These are phyloP conservation scores for Stenodera caucasica DNA, from an alignment of 2,888 invertebrate species.

Conservation along the genomic window DNA sequence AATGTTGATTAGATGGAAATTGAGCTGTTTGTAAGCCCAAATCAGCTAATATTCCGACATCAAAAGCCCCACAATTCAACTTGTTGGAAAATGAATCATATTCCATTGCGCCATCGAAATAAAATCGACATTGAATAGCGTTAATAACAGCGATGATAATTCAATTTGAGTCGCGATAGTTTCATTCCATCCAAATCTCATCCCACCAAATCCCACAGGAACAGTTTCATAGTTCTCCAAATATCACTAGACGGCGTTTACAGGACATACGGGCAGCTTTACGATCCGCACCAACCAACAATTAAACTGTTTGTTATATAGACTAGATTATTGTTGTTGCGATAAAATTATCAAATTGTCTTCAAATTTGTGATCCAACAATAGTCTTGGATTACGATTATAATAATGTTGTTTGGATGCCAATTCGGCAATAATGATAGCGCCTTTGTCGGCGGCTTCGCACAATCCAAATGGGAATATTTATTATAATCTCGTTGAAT, in stretches of 20 bases:
- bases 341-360: background rate
- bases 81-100: too few relatives aligned
- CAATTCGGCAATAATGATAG: background rate
- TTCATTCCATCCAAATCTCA: slow-evolving; percentile 31
- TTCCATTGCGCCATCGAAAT: too few relatives aligned
- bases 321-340: background rate
- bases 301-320: too few relatives aligned
- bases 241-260: slow-evolving; percentile 33
- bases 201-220: slow-evolving; percentile 32
- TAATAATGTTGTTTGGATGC: background rate
- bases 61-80: too few relatives aligned
- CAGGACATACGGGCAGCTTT: slow-evolving; percentile 32
- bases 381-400: background rate
- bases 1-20: slow-evolving; percentile 43
- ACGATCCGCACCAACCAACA: slow-evolving; percentile 29
- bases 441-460: background rate
- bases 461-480: too few relatives aligned
- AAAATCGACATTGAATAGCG: too few relatives aligned
- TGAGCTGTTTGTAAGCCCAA: slow-evolving; percentile 41
- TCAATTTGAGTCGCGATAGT: slow-evolving; percentile 31
- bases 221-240: slow-evolving; percentile 32
- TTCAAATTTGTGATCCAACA: background rate
- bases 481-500: too few relatives aligned
- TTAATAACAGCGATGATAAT: slow-evolving; percentile 34
- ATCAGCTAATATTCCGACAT: slow-evolving; percentile 46